Base-by-base conservation (phyloP, 1,140 invertebrate species). In the Brachionus asplanchnoidis region DNA sequence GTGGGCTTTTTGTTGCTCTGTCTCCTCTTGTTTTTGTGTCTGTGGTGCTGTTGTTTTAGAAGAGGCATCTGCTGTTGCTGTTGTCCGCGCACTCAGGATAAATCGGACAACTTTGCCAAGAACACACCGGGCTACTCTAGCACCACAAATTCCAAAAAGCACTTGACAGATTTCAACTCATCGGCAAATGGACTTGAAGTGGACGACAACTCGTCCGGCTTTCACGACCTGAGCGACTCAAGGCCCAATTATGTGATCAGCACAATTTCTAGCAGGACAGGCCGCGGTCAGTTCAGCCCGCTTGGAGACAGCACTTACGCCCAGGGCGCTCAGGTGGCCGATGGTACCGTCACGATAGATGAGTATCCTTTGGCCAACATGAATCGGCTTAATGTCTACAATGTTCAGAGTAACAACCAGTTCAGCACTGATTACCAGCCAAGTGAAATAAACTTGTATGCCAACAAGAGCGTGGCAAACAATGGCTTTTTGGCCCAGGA, bases 241-340 rank as follows among this genome's bases (percentile, higher is more conserved):
- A 56, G 40, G 44, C 77, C 77, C 44, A 80, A 80, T 40, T 80
- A 80, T 65, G 77, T 80, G 2, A 80, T 80, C 5, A 80, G 20
- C 44, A 80, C 77, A 23, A 80, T 80, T 8, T 80, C 77, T 0
- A 80, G 68, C 20, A 40, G 68, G 42, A 42, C 68, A 20, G 68
- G 68, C 4, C 40, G 17, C 20, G 5, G 9, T 1, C 32, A 68
- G 26, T n/a, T 11, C 17, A 42, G 7, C 44, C 36, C 14, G 20
- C 14, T 68, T 0, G 65, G 12, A 68, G 14, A 2, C 14, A 42
- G 8, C 20, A 73, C 8, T 17, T 42, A 20, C 8, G 36, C 40
- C 40, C 20, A 40, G 42, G 2, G 17, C 6, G 8, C 40, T 73
- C 40, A 40, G 17, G 20, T 60, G 17, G 12, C 2, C 6, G 40